Evolutionary conservation across 2,113 vertebrate species (phyloP).

Genomic region (Haliaeetus leucogaster): DNA sequence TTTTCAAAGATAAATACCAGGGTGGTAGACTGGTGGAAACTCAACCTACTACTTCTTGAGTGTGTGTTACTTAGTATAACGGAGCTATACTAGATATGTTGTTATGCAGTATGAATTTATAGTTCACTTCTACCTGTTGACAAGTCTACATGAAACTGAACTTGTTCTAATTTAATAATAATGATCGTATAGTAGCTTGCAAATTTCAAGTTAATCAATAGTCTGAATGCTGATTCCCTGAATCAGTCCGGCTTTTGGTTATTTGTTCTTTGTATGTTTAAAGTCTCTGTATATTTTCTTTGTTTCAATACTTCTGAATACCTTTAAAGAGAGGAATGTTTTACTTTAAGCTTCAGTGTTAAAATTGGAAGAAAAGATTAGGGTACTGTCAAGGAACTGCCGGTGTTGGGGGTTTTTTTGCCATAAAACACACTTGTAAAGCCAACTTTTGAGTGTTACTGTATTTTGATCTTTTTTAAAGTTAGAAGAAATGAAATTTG

Average conservation of each 20-base stretch:
- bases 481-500: neutral
- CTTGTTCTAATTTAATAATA: neutral
- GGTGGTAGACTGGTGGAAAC: neutral
- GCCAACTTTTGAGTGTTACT: neutral
- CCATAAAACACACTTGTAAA: neutral
- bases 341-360: neutral
- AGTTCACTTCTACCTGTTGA: neutral
- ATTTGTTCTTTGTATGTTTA: neutral
- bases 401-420: fast-evolving
- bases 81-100: neutral
- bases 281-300: neutral
- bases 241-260: neutral
- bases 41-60: neutral
- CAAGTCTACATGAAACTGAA: neutral
- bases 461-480: neutral
- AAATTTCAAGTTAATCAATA: neutral
- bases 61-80: neutral
- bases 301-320: neutral
- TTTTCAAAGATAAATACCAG: neutral
- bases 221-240: neutral
- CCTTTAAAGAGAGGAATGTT: neutral
- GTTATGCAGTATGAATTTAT: neutral
- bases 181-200: neutral
- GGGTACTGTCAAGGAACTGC: neutral
- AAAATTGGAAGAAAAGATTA: neutral